Evolutionary conservation across 2,797 vertebrate species (phyloP).

Genomic region (Gambelia wislizenii): DNA sequence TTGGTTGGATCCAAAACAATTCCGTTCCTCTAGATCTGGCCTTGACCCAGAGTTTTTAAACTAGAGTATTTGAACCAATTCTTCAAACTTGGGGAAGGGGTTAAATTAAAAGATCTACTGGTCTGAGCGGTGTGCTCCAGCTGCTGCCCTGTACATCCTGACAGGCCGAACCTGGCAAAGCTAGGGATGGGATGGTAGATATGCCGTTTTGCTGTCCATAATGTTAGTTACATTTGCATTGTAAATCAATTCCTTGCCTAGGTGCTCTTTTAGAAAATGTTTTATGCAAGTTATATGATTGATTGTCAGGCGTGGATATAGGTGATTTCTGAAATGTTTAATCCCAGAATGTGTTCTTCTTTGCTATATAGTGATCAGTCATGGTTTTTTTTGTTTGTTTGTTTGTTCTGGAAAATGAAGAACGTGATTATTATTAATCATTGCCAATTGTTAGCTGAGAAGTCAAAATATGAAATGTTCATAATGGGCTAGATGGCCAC

Average conservation of each 20-base stretch:
- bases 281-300: not conserved
- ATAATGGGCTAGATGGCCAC: not conserved
- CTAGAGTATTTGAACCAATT: too few relatives aligned
- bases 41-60: too few relatives aligned
- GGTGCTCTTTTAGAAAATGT: not conserved
- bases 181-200: not conserved
- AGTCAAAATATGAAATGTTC: conserved; percentile 29
- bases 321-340: not conserved
- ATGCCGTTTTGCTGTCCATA: not conserved
- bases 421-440: not conserved
- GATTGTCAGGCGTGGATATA: not conserved
- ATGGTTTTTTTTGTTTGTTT: not conserved
- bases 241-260: not conserved
- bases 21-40: not conserved
- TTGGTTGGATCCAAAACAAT: not conserved
- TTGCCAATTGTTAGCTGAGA: not conserved
- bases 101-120: not conserved
- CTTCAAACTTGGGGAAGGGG: too few relatives aligned
- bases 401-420: not conserved
- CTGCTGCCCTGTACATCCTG: not conserved
- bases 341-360: not conserved
- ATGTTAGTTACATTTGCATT: not conserved
- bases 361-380: not conserved
- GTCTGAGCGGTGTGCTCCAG: not conserved
- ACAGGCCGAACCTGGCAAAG: not conserved